Evolutionary conservation across 1,140 invertebrate genomes (phyloP), one percentile per base, ranked within the genome.

Genomic region (Anastrepha obliqua): DNA sequence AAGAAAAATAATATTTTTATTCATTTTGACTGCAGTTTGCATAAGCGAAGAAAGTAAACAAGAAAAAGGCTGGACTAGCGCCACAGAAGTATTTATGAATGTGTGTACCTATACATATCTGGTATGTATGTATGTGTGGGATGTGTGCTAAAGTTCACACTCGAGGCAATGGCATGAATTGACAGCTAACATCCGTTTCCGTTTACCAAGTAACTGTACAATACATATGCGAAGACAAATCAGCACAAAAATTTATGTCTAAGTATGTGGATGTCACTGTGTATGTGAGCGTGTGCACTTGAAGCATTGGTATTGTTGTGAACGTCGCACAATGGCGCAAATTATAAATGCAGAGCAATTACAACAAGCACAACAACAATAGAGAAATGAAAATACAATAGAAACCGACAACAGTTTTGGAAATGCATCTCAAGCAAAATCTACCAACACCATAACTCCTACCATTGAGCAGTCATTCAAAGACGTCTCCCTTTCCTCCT

Each of bases 111-210:
- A 20, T 8, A 8, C 7, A n/a, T 78, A 9, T 51, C 9, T 51
- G 6, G 15, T 20, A 15, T 11, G 67, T 74, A 15, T 47, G 67
- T 15, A 44, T 74, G 39, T 78, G 17, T 20, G 47, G 7, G 47
- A 78, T 78, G 47, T 55, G n/a, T 78, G 74, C 55, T 29, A 81
- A 20, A 81, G 74, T 81, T 81, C 74, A 81, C 74, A 81, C 47
- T 81, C 8, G 74, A 81, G 47, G 74, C 74, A 58, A n/a, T 58
- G 74, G 47, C 74, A 81, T n/a, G 74, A 60, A 86, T 86, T 86
- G 85, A 86, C 85, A 86, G 85, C 85, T 47, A 59, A 86, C 85
- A 60, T 86, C 85, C 85, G 85, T 62, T 86, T 86, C 85, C 55
- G 58, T 62, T 86, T 44, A 29, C 2, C n/a, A 47, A 86, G 17